Base-by-base conservation (phyloP, 2,888 invertebrate genomes). In the Fragum sueziense region DNA sequence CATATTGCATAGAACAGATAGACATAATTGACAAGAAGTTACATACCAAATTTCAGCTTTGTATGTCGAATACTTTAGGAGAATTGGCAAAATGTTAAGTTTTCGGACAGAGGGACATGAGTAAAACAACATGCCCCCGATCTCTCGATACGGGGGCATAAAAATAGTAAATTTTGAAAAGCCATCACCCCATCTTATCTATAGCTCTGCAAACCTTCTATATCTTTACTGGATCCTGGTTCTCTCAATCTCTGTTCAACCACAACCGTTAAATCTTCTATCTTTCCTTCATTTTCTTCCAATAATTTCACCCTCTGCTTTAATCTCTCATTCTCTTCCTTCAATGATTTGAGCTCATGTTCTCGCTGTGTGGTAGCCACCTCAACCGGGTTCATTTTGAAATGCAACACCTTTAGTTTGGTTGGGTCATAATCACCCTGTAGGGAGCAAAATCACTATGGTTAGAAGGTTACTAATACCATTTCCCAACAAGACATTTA, bases 351-450 rank as follows among this genome's bases (percentile, higher is more conserved):
- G 37, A 91, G 14, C 72, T 91, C 89, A 62, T 87, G 82, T 37
- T 80, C 75, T 22, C 88, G 78, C 27, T 85, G 78, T 27, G 85
- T 69, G 68, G 89, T 86, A 29, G 90, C 91, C 51, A 85, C 33
- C 6, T 89, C 86, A 20, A 82, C 85, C 27, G 92, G 92, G 78
- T 92, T 92, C 87, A 88, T 88, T 33, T 80, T 81, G 57, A 92
- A 86, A 76, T 92, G 92, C 2, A 92, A 52, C 27, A 92, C 90
- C 70, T 92, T 91, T 6, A 89, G 88, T 69, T 89, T 91, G 4
- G 89, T 86, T 25, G 91, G 92, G 80, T 92, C 91, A 87, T 90
- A 92, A 69, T 91, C 91, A 17, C 92, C 92, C 92, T 92, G 79
- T 1, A n/a, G n/a, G n/a, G n/a, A n/a, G n/a, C n/a, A n/a, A n/a